Conservation (phyloP, 2,113 vertebrate genomes). For the Trichechus manatus region DNA sequence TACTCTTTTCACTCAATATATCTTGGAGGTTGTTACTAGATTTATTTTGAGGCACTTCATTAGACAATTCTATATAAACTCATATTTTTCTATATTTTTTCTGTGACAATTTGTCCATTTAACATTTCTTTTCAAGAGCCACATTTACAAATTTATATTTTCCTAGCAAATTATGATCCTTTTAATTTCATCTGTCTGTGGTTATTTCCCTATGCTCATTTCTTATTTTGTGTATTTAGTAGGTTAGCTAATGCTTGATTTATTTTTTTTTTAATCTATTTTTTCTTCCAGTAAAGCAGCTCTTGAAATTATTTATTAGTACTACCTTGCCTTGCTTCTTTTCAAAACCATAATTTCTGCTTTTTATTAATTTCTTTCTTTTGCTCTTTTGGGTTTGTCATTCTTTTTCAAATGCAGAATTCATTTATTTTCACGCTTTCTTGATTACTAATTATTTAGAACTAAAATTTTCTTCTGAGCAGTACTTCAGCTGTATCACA, state of each 20-base stretch:
- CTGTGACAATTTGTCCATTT: not conserved
- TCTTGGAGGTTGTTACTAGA: not conserved
- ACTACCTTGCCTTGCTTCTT: not conserved
- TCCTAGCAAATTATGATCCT: not conserved
- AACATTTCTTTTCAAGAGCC: not conserved
- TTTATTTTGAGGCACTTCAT: not conserved
- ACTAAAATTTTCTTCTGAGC: constrained; percentile 2
- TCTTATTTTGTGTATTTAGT: not conserved
- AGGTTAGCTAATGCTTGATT: not conserved
- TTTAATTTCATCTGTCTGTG: not conserved
- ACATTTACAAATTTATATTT: not conserved
- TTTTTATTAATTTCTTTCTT: not conserved
- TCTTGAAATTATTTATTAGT: not conserved
- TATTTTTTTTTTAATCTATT: not conserved
- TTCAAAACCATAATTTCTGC: not conserved
- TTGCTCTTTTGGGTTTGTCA: not conserved
- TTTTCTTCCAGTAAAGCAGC: not conserved
- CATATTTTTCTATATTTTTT: not conserved
- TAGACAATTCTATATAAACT: not conserved
- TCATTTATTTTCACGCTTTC: not conserved
- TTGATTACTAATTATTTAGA: not conserved
- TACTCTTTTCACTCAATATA: not conserved
- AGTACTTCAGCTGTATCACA: not conserved
- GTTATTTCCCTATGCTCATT: not conserved
- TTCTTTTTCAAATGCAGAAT: not conserved